Percentiles rank a stretch among this genome's conserved stretches.
Evolutionary conservation across 2,113 vertebrate species (phyloP).

Genomic region (Girardinichthys multiradiatus): DNA sequence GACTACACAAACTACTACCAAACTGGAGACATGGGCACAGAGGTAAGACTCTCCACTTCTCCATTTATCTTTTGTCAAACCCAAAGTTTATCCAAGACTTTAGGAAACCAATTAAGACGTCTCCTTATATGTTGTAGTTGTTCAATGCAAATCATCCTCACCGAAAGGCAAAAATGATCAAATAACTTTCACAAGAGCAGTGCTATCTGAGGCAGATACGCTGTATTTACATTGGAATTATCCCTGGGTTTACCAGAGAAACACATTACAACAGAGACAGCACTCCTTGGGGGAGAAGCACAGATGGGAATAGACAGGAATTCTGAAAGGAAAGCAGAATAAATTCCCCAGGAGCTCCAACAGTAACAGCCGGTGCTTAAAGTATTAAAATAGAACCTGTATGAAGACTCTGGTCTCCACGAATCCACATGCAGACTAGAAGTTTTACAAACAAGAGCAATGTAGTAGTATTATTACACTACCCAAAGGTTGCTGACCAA

Average conservation of each 20-base stretch:
- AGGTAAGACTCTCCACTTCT: slow-evolving; percentile 53
- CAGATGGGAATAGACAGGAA: not conserved
- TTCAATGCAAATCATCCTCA: not conserved
- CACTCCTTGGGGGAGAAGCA: slow-evolving; percentile 1
- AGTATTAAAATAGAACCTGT: not conserved
- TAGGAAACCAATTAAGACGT: not conserved
- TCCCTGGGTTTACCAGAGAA: slow-evolving; percentile 1
- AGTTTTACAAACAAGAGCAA: no score
- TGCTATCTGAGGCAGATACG: slow-evolving; percentile 4
- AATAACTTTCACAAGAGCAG: not conserved
- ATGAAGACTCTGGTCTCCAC: not conserved
- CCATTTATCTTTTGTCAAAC: not conserved
- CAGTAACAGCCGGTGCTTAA: not conserved
- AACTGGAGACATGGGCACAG: slow-evolving; percentile 63
- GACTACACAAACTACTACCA: slow-evolving; percentile 66
- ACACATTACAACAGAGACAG: slow-evolving; percentile 3
- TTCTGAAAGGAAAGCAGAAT: not conserved
- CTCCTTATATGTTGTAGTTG: not conserved
- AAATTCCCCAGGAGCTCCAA: not conserved
- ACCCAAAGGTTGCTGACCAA: no score
- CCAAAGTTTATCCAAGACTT: no score
- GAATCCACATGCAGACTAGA: no score
- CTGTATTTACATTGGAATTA: slow-evolving; percentile 8
- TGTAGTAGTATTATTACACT: no score
- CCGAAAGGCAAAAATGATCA: not conserved